These are phyloP conservation scores for Drosophila busckii DNA, from an alignment of 1,140 invertebrate genomes.

Conservation along the genomic window DNA sequence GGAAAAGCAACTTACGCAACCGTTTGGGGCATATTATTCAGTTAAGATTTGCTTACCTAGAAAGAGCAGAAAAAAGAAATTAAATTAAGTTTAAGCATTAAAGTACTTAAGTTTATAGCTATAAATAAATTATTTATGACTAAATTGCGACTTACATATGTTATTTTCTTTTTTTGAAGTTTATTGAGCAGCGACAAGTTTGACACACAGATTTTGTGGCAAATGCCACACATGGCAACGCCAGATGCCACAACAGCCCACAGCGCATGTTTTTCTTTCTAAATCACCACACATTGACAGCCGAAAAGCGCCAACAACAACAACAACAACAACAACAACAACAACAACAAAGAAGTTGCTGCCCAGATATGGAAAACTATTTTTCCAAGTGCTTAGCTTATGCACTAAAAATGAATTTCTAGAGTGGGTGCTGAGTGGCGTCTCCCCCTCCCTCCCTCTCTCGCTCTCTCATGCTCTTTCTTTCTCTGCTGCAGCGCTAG, in stretches of 20 bases:
- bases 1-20: constrained; percentile 63
- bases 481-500: too few relatives aligned
- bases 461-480: too few relatives aligned
- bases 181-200: constrained; percentile 4
- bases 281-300: constrained; percentile 31
- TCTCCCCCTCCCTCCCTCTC: too few relatives aligned
- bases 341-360: constrained; percentile 6
- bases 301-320: constrained; percentile 3
- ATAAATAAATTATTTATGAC: constrained; percentile 64
- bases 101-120: too few relatives aligned
- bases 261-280: constrained; percentile 8
- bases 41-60: constrained; percentile 55
- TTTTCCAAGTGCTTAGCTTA: not conserved
- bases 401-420: constrained; percentile 19
- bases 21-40: too few relatives aligned
- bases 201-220: constrained; percentile 22
- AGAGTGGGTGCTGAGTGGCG: constrained; percentile 39
- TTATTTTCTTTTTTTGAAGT: not conserved
- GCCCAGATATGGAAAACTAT: constrained; percentile 27
- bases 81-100: too few relatives aligned
- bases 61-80: constrained; percentile 42
- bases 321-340: constrained; percentile 4
- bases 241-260: constrained; percentile 25
- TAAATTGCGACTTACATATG: constrained; percentile 36
- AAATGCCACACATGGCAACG: constrained; percentile 36